Percentiles rank a stretch among this genome's conserved stretches.
Conservation (phyloP, 2,797 vertebrate genomes). For the Scleropages formosus region DNA sequence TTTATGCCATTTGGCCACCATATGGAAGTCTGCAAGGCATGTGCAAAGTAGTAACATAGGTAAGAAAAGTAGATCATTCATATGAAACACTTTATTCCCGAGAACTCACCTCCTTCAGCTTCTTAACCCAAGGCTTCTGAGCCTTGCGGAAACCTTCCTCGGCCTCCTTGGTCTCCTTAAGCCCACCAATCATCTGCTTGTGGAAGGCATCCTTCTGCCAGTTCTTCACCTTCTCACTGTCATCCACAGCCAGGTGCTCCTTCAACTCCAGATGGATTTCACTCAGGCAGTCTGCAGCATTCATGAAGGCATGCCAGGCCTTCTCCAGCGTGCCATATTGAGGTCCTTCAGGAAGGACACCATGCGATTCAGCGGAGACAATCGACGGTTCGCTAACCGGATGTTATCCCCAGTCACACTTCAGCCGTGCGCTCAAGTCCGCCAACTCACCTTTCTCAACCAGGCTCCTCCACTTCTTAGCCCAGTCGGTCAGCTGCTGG, state of each 20-base stretch:
- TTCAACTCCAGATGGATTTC: constrained; percentile 87
- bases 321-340: constrained; percentile 97
- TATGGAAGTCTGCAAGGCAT: too few species aligned
- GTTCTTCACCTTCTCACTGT: constrained; percentile 82
- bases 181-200: constrained; percentile 92
- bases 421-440: not conserved
- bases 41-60: too few species aligned
- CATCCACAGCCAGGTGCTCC: constrained; percentile 80
- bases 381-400: too few species aligned
- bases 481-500: constrained; percentile 91
- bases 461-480: constrained; percentile 84
- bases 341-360: constrained; percentile 69
- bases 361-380: too few species aligned
- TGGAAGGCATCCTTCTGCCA: constrained; percentile 96
- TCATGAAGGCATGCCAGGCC: constrained; percentile 96
- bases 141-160: constrained; percentile 95
- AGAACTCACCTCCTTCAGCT: constrained; percentile 86
- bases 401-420: too few species aligned
- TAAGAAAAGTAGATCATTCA: too few species aligned
- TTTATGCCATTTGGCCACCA: too few species aligned
- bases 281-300: constrained; percentile 87
- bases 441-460: constrained; percentile 83
- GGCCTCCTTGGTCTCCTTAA: constrained; percentile 86
- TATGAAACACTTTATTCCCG: not conserved
- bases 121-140: constrained; percentile 97